Base-by-base conservation (phyloP, 2,113 vertebrate genomes). In the Callionymus lyra region DNA sequence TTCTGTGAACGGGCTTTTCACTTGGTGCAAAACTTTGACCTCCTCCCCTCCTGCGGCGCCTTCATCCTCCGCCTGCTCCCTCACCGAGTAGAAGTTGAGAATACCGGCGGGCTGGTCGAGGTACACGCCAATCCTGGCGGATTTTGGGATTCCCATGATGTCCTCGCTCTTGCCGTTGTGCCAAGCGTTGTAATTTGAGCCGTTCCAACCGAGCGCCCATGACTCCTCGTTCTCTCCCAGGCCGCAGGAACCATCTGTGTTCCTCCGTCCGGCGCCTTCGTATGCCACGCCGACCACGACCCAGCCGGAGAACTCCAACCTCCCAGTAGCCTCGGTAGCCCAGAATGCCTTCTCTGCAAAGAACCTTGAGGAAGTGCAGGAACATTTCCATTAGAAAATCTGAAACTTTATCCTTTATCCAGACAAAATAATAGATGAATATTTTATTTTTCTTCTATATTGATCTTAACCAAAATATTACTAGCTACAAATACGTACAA, bases 141-240 rank as follows among this genome's bases (percentile, higher is more conserved):
- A 61, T 16, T 59, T 34, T 3, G 75, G 70, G 6, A 67, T 12
- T 2, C 41, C 67, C 3, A 0, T 1, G 18, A 80, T 63, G 32
- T 62, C 61, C 1, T n/a, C 2, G 3, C 9, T 48, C 1, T 37
- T 3, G 16, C 70, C 59, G 0, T 82, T 63, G 46, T 79, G 62
- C 81, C 82, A 83, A 47, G 51, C 51, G 0, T 68, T 35, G 44
- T 82, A 85, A 39, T 49, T 49, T 32, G 77, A 70, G 1, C 79
- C 79, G 1, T 60, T 62, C 81, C 81, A 83, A 19, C 76, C 76
- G 0, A 84, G 12, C 31, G 57, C 60, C 79, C 79, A 84, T 13
- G 81, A 85, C 21, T 74, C 63, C 17, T 79, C 71, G 4, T 81
- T 85, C 54, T 85, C 77, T 12, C 81, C 79, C 16, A 85, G 68